phyloP scores from a whole-genome alignment of 2,113 vertebrate genomes.

The Semicossyphus pulcher region DNA sequence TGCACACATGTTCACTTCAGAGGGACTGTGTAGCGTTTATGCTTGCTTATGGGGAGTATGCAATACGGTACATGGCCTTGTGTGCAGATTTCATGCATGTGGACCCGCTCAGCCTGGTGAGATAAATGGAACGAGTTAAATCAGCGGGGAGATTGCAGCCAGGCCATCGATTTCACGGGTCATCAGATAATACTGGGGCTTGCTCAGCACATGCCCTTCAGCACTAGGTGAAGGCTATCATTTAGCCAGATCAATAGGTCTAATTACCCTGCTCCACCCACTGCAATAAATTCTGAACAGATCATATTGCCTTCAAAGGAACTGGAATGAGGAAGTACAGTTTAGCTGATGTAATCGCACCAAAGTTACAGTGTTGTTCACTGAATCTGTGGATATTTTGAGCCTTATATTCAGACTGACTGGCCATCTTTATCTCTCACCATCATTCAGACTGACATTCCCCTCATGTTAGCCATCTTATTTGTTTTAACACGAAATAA shows the following conservation, averaged over 20 bases:
- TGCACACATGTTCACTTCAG: conserved; percentile 55
- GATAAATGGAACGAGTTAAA: conserved; percentile 73
- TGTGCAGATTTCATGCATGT: conserved; percentile 31
- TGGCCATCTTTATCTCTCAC: not conserved
- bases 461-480: not conserved
- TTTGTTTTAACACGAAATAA: too few relatives aligned
- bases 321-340: conserved; percentile 30
- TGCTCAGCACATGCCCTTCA: conserved; percentile 78
- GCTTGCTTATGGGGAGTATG: conserved; percentile 36
- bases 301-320: conserved; percentile 47
- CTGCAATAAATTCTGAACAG: conserved; percentile 55
- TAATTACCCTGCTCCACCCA: conserved; percentile 73
- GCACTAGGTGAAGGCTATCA: conserved; percentile 71
- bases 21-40: conserved; percentile 55
- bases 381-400: not conserved
- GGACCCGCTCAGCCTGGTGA: conserved; percentile 51
- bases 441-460: not conserved
- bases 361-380: not conserved
- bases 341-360: conserved; percentile 23
- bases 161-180: conserved; percentile 75
- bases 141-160: conserved; percentile 74
- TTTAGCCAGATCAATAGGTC: conserved; percentile 79
- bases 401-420: not conserved
- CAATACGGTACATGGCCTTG: conserved; percentile 22
- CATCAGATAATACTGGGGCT: conserved; percentile 75